Conservation (phyloP, 2,113 vertebrate species). For the Anser cygnoides region DNA sequence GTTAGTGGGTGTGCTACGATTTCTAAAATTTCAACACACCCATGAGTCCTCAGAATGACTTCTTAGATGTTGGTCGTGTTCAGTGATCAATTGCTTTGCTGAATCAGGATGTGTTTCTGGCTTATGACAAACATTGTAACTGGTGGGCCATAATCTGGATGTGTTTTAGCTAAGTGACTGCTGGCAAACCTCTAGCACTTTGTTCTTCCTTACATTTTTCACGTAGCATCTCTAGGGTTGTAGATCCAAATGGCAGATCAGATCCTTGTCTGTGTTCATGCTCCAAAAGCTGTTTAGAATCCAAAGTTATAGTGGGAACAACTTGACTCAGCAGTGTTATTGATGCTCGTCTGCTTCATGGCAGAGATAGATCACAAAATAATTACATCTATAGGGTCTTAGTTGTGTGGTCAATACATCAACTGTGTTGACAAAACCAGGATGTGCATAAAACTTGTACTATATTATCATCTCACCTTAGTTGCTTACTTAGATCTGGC, state of each 20-base stretch:
- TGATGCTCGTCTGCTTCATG: not conserved
- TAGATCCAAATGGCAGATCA: not conserved
- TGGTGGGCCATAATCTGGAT: not conserved
- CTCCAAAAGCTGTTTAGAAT: not conserved
- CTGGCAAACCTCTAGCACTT: not conserved
- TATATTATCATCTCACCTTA: too few species aligned
- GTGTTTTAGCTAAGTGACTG: not conserved
- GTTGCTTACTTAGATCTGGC: not conserved
- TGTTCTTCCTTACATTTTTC: not conserved
- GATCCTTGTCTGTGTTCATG: not conserved
- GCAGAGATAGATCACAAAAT: not conserved
- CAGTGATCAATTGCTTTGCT: not conserved
- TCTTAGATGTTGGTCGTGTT: not conserved
- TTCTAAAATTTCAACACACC: not conserved
- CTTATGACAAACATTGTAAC: not conserved
- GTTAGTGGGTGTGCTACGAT: fast-evolving
- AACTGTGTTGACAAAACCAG: not conserved
- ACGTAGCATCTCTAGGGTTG: not conserved
- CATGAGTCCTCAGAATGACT: not conserved
- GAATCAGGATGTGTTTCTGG: not conserved
- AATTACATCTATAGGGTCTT: not conserved
- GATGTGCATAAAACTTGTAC: fast-evolving
- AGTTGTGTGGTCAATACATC: not conserved
- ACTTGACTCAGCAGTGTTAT: not conserved
- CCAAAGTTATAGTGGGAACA: not conserved